Evolutionary conservation across 1,140 invertebrate genomes (phyloP).

Genomic region (Drosophila rufa): DNA sequence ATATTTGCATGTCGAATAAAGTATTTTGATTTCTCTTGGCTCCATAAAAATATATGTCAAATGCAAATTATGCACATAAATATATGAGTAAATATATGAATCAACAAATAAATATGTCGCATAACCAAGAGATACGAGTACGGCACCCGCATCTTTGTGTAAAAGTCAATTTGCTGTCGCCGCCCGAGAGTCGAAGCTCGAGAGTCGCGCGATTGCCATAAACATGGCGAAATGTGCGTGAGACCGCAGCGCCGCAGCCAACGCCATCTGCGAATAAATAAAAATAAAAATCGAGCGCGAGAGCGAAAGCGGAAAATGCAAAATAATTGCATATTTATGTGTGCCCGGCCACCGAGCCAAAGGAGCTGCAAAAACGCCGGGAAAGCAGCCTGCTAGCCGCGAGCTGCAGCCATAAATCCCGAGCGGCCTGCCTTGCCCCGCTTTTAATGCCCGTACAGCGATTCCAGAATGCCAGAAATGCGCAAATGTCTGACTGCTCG

Average conservation of each 20-base stretch:
- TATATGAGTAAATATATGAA: conserved; percentile 69
- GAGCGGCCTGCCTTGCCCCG: conserved; percentile 25
- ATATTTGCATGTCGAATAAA: conserved; percentile 25
- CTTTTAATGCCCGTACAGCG: conserved; percentile 47
- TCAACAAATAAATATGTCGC: conserved; percentile 79
- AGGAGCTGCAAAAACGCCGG: conserved; percentile 22
- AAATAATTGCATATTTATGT: conserved; percentile 83
- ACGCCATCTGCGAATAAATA: conserved; percentile 52
- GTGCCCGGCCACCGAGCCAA: conserved; percentile 46
- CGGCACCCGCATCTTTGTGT: conserved; percentile 37
- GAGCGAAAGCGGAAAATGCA: conserved; percentile 62
- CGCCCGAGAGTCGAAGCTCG: conserved; percentile 61
- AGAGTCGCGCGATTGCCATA: conserved; percentile 59
- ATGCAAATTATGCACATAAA: conserved; percentile 79
- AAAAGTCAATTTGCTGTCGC: conserved; percentile 76
- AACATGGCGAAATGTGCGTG: conserved; percentile 70
- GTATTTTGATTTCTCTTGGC: conserved; percentile 47
- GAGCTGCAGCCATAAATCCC: conserved; percentile 51
- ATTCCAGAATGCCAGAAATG: conserved; percentile 44
- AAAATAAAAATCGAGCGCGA: conserved; percentile 44
- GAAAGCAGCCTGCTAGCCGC: conserved; percentile 3
- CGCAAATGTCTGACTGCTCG: conserved; percentile 56
- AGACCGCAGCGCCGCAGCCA: conserved; percentile 37
- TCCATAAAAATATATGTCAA: conserved; percentile 79
- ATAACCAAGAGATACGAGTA: conserved; percentile 40